phyloP scores from a whole-genome alignment of 1,140 invertebrate genomes.

The Orchesella cincta region DNA sequence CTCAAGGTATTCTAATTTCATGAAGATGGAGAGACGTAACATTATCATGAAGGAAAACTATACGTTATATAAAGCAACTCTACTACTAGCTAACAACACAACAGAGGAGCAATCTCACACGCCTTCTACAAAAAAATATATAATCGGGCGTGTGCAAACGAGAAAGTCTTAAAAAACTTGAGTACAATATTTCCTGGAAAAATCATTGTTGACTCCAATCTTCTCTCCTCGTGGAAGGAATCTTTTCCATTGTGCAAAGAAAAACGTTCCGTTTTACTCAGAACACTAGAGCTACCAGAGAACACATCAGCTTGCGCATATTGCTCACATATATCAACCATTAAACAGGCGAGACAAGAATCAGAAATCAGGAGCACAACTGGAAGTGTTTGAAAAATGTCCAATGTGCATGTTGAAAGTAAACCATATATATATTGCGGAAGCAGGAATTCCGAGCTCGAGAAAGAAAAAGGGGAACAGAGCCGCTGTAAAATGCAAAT shows the following conservation, averaged over 20 bases:
- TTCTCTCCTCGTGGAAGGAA: too few relatives aligned
- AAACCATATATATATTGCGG: neutral
- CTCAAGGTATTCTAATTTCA: constrained; percentile 29
- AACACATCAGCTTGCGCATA: too few relatives aligned
- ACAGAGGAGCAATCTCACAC: neutral
- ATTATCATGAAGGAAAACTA: constrained; percentile 1
- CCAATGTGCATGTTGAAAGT: neutral
- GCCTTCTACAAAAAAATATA: neutral
- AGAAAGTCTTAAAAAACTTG: too few relatives aligned
- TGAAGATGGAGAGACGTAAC: constrained; percentile 15
- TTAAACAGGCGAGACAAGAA: neutral
- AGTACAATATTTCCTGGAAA: too few relatives aligned
- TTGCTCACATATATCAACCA: neutral
- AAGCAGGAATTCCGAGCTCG: neutral
- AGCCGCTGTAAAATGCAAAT: constrained; percentile 27
- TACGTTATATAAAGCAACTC: too few relatives aligned
- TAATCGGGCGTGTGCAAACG: constrained; percentile 1
- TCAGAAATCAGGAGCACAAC: neutral
- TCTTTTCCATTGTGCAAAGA: too few relatives aligned
- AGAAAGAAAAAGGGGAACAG: neutral
- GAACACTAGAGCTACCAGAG: too few relatives aligned
- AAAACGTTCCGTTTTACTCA: too few relatives aligned
- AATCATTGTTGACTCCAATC: too few relatives aligned
- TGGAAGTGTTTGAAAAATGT: neutral
- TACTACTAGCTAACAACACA: too few relatives aligned